Evolutionary conservation across 2,113 vertebrate species (phyloP).

Genomic region (Antigone vipio): DNA sequence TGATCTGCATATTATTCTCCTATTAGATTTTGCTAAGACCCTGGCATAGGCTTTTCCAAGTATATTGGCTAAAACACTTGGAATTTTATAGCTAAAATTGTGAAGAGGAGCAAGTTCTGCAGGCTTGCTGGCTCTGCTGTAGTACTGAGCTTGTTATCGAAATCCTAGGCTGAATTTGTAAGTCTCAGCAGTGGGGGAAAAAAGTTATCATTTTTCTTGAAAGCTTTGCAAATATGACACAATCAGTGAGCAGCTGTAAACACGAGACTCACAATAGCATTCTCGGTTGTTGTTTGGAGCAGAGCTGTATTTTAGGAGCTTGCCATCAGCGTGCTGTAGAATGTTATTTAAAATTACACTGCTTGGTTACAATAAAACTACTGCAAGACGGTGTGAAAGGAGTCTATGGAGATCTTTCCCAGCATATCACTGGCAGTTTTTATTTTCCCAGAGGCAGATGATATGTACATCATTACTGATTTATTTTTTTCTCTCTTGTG

Average conservation of each 20-base stretch:
- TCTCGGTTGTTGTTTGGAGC: background rate
- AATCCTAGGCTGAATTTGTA: background rate
- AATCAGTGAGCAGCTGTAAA: conserved; percentile 19
- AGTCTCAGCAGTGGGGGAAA: background rate
- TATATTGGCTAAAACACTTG: background rate
- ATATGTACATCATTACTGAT: conserved; percentile 60
- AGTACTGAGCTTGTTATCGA: background rate
- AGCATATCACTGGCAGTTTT: conserved; percentile 55
- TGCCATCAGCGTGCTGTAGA: background rate
- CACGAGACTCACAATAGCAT: background rate
- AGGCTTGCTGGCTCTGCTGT: background rate
- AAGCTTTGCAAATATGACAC: conserved; percentile 3
- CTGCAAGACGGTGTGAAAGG: conserved; percentile 22
- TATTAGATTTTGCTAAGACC: background rate
- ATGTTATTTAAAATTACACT: conserved; percentile 34
- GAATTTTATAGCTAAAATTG: background rate
- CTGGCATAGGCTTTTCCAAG: background rate
- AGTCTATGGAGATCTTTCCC: conserved; percentile 54
- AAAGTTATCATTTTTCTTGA: background rate
- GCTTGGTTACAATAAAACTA: conserved; percentile 31
- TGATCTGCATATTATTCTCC: background rate
- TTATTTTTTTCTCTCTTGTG: conserved; percentile 1
- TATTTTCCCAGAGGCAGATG: conserved; percentile 67
- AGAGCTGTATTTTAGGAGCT: conserved; percentile 39
- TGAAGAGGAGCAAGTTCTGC: background rate